Evolutionary conservation across 2,113 vertebrate genomes (phyloP), one percentile per base, ranked within the genome.

Genomic region (Sphaerodactylus townsendi): DNA sequence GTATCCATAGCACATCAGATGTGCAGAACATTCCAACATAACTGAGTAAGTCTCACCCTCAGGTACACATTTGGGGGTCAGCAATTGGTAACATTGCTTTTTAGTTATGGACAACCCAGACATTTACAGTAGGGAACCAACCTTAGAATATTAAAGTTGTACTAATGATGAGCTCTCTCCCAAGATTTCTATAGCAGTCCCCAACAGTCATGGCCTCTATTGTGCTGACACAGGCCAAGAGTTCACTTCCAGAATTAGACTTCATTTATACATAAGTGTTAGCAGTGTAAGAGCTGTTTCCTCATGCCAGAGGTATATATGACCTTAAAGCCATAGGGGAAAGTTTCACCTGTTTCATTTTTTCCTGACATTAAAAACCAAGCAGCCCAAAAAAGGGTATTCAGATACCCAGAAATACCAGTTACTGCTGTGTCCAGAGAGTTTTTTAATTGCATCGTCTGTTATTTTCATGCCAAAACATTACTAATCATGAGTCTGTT

Each of bases 401-500:
- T 50, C 23, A 3, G 1, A n/a, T 69, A 69, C 76, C 88, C 80
- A 71, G 48, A 65, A 73, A 48, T 2, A 79, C 19, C 28, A 79
- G 69, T 75, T 10, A 10, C 46, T 48, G 74, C 53, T 87, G 85
- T 80, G 77, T 68, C 69, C 50, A 86, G 80, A 87, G 85, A 85
- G n/a, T 48, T 68, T 81, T 86, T 78, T 79, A 79, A 73, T 44
- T 71, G 79, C 79, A 92, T 91, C 92, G 90, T 83, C 82, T 82
- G 75, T 82, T 28, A 28, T 59, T 77, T 91, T 95, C 93, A 92
- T 81, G 94, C 88, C 79, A n/a, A 93, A 56, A 91, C 92, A 93
- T 94, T 91, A 90, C 94, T 93, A 91, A 88, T 84, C 91, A 56
- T 94, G 93, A 85, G 87, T 89, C 92, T 92, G 71, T 86, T 94